These are phyloP conservation scores for Stigmatopora nigra DNA, from an alignment of 2,113 vertebrate species.

Conservation along the genomic window DNA sequence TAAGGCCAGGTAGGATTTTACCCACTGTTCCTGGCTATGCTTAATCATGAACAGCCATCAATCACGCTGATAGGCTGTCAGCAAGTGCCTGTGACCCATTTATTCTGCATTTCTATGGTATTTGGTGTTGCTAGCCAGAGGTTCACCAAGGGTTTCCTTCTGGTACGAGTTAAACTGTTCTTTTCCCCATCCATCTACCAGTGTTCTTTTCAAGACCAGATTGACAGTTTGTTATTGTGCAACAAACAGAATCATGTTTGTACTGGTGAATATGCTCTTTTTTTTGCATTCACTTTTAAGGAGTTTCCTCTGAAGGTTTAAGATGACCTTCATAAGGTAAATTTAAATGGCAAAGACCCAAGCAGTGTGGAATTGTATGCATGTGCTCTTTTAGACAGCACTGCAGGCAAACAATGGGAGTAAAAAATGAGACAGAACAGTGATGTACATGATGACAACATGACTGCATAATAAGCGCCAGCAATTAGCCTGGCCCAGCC, in stretches of 20 bases:
- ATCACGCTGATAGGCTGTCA: slow-evolving; percentile 11
- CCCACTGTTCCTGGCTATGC: not conserved
- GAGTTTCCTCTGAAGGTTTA: not conserved
- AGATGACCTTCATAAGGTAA: not conserved
- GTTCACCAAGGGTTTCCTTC: not conserved
- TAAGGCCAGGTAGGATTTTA: slow-evolving; percentile 8
- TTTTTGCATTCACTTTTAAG: slow-evolving; percentile 1
- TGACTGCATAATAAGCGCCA: slow-evolving; percentile 62
- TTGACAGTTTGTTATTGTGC: not conserved
- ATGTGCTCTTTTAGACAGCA: slow-evolving; percentile 8
- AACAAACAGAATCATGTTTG: not conserved
- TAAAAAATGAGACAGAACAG: slow-evolving; percentile 40
- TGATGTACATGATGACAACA: slow-evolving; percentile 57
- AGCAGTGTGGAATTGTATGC: not conserved
- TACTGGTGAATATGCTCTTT: no score
- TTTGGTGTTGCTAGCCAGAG: not conserved
- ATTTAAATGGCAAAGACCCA: slow-evolving; percentile 12
- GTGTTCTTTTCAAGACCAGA: slow-evolving; percentile 5
- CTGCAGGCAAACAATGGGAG: slow-evolving; percentile 19
- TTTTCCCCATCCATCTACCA: not conserved
- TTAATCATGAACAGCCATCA: slow-evolving; percentile 3
- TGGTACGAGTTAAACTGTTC: slow-evolving; percentile 1
- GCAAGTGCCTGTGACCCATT: not conserved
- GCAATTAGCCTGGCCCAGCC: slow-evolving; percentile 58
- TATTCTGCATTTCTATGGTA: slow-evolving; percentile 3